Percentiles rank a stretch among this genome's conserved stretches.
These are phyloP conservation scores for Saccostrea glomerata DNA, from an alignment of 1,140 invertebrate species.

Conservation along the genomic window DNA sequence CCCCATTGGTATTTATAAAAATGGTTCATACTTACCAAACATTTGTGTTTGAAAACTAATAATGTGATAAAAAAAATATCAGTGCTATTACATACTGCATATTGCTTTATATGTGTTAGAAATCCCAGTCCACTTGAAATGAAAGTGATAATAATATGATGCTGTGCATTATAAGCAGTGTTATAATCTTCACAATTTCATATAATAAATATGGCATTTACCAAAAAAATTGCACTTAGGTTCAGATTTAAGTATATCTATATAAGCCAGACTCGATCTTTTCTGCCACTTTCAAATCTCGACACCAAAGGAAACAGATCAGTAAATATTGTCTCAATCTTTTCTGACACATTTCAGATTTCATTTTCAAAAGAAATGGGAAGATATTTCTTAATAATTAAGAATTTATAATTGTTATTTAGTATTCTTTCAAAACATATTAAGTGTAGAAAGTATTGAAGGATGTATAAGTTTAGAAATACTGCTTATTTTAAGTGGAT, in stretches of 20 bases:
- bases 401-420: not conserved
- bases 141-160: not conserved
- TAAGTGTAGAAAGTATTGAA: not conserved
- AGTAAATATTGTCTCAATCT: not conserved
- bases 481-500: no score
- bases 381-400: not conserved
- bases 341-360: not conserved
- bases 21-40: not conserved
- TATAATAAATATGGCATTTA: not conserved
- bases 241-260: not conserved
- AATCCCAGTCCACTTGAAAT: not conserved
- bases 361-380: not conserved
- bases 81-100: constrained; percentile 10
- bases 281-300: not conserved
- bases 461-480: not conserved
- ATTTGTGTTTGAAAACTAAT: not conserved
- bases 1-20: not conserved
- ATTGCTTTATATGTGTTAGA: not conserved
- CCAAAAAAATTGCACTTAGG: not conserved
- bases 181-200: not conserved
- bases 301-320: not conserved
- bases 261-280: not conserved
- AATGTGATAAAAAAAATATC: not conserved
- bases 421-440: not conserved
- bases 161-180: constrained; percentile 7